Base-by-base conservation (phyloP, 1,140 invertebrate genomes). In the Drosophila teissieri region DNA sequence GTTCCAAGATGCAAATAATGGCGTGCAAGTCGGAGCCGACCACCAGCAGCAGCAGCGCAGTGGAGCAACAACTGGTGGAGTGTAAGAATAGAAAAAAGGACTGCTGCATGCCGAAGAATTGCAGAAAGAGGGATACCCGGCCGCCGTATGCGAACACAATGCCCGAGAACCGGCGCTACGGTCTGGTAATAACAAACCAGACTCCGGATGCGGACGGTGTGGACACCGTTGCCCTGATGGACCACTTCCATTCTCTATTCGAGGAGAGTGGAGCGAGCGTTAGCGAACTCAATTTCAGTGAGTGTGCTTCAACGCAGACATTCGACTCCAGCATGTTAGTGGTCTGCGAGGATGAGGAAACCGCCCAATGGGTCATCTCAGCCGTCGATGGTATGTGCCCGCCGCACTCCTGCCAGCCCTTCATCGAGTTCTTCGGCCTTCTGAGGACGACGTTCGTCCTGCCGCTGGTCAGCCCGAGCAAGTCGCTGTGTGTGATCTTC, bases 81-180 rank as follows among this genome's bases (percentile, higher is more conserved):
- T 52, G 49, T 15, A 12, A 6, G 11, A 8, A 17, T 7, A 51
- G 5, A n/a, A 15, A 15, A 8, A 17, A 5, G 27, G n/a, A 36
- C 11, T 52, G 49, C 15, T 52, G 49, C 31, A 0, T 3, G 24
- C 24, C 10, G 8, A 2, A 11, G 2, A 40, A 3, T 4, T 36
- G 37, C 2, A 27, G 10, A 3, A 48, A 49, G 11, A 2, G 15
- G 2, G 17, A 42, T 10, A 17, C 5, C 1, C 4, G n/a, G 1
- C 27, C 64, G 37, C 67, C 74, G 1, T 78, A 57, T 14, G 8
- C 63, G 4, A n/a, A 6, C 0, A 52, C 64, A 11, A 61, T 56
- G n/a, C 77, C 77, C 0, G 68, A 73, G 14, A 69, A 78, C 3
- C 46, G 75, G 4, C 53, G 48, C 10, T 79, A 54, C 37, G 42